Evolutionary conservation across 2,888 invertebrate genomes (phyloP), one percentile per base, ranked within the genome.

Genomic region (Podabrus alpinus): DNA sequence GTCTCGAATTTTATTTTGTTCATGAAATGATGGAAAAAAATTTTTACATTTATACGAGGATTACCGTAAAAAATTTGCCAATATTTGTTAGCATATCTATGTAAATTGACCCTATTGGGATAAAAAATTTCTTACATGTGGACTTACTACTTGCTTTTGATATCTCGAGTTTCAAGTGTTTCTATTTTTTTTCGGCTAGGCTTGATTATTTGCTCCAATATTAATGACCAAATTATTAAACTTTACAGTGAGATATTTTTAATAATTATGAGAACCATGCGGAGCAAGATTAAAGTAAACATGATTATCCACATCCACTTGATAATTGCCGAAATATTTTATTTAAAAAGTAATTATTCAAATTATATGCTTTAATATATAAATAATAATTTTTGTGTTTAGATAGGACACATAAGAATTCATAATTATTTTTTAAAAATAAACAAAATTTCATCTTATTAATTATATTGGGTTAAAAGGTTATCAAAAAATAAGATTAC

Each of bases 1-100:
- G 79, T 79, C 79, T 71, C 29, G 71, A 66, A 17, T 21, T 21
- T 66, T 66, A 21, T 66, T 15, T 13, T 16, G 9, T 24, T 24
- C 24, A 24, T 24, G 24, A 24, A 24, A 24, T 24, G 1, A 24
- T 45, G 45, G 1, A 45, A 45, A 45, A n/a, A 45, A 24, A 24
- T 3, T n/a, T n/a, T n/a, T n/a, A n/a, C n/a, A n/a, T n/a, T n/a
- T n/a, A n/a, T n/a, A n/a, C n/a, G n/a, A n/a, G n/a, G n/a, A n/a
- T n/a, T n/a, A n/a, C n/a, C n/a, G n/a, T n/a, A n/a, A n/a, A n/a
- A n/a, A n/a, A n/a, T n/a, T n/a, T n/a, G n/a, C n/a, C n/a, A n/a
- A n/a, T n/a, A n/a, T n/a, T n/a, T n/a, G n/a, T n/a, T n/a, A n/a
- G n/a, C n/a, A n/a, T n/a, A n/a, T n/a, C n/a, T 19, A 4, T 4